Evolutionary conservation across 2,888 invertebrate genomes (phyloP).

Genomic region (Acleris laterana): DNA sequence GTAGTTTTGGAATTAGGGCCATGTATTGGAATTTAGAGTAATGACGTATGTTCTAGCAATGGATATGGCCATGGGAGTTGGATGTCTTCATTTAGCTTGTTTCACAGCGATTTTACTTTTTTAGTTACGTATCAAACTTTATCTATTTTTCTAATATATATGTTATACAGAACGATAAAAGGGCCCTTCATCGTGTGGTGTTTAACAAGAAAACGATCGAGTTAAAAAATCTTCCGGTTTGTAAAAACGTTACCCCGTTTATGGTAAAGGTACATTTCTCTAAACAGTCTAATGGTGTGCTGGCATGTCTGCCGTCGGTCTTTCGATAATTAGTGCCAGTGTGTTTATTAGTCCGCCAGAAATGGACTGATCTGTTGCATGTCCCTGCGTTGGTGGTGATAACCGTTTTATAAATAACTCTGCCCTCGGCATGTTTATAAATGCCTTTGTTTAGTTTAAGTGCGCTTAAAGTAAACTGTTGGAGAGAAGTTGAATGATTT

Average conservation of each 20-base stretch:
- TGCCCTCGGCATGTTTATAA: slow-evolving; percentile 28
- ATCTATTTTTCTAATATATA: too few species aligned
- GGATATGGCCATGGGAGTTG: slow-evolving; percentile 6
- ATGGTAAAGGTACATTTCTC: slow-evolving; percentile 13
- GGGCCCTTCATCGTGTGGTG: not conserved
- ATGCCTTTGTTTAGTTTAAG: slow-evolving; percentile 35
- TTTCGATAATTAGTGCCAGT: slow-evolving; percentile 56
- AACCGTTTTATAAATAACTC: slow-evolving; percentile 52
- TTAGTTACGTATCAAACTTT: too few species aligned
- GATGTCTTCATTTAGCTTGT: slow-evolving; percentile 5
- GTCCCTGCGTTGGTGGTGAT: slow-evolving; percentile 54
- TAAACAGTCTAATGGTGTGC: slow-evolving; percentile 11
- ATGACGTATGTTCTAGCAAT: not conserved
- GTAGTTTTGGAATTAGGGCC: slow-evolving; percentile 14
- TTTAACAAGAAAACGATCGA: not conserved
- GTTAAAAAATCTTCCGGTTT: not conserved
- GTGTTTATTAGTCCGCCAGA: slow-evolving; percentile 61
- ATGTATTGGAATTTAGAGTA: slow-evolving; percentile 15
- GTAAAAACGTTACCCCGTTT: not conserved
- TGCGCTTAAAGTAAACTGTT: slow-evolving; percentile 31
- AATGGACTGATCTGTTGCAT: slow-evolving; percentile 57
- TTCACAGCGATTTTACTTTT: not conserved
- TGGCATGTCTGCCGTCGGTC: slow-evolving; percentile 22
- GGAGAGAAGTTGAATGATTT: not conserved
- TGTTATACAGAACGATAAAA: not conserved